A percentile compares a stretch with the other conserved stretches of the same genome.
These are phyloP conservation scores for Opisthocomus hoazin DNA, from an alignment of 2,113 vertebrate species.

Conservation along the genomic window DNA sequence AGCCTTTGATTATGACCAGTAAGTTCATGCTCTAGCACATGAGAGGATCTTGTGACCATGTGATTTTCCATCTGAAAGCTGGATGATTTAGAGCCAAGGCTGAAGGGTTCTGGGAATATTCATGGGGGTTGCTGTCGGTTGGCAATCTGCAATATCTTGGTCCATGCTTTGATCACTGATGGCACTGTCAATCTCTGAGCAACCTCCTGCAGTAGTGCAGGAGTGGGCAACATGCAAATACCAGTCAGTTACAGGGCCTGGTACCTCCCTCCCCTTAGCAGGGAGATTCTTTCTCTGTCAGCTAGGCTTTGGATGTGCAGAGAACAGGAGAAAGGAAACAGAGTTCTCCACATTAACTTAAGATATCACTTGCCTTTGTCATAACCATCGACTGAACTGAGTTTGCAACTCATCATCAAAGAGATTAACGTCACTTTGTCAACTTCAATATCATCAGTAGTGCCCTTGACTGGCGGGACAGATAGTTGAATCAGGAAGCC, in stretches of 20 bases:
- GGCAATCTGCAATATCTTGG: background rate
- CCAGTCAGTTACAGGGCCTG: background rate
- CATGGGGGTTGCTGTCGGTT: background rate
- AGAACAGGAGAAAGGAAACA: background rate
- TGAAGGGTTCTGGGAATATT: background rate
- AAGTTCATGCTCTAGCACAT: rapidly evolving
- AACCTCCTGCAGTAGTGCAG: background rate
- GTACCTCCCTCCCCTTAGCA: background rate
- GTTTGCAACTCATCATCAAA: background rate
- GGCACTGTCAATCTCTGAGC: background rate
- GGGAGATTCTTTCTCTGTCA: background rate
- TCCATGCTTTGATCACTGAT: background rate
- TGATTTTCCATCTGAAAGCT: background rate
- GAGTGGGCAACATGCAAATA: background rate
- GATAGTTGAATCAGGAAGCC: background rate
- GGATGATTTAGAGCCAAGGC: background rate
- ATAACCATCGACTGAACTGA: background rate
- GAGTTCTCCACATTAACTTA: background rate
- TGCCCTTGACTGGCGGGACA: background rate
- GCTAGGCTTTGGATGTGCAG: background rate
- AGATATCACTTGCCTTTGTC: background rate
- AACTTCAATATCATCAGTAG: background rate
- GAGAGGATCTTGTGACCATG: background rate
- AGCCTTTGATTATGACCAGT: background rate
- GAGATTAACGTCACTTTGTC: background rate